These are phyloP conservation scores for Vicugna pacos DNA, from an alignment of 2,113 vertebrate species.

Conservation along the genomic window DNA sequence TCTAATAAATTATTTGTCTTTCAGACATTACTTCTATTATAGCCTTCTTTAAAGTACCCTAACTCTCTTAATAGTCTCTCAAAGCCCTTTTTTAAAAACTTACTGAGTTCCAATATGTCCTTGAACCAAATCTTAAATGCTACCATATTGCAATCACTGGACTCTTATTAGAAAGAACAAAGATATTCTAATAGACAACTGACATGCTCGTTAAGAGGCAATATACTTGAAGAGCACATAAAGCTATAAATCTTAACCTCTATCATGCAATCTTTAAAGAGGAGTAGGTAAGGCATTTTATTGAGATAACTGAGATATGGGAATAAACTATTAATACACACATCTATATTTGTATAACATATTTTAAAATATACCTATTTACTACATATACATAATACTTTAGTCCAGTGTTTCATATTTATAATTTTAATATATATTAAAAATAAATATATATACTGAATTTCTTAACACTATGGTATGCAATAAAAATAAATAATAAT, in stretches of 20 bases:
- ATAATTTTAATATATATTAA: neutral
- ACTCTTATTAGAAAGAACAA: conserved; percentile 45
- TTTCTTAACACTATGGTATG: neutral
- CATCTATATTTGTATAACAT: neutral
- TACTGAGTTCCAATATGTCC: neutral
- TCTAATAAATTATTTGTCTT: conserved; percentile 28
- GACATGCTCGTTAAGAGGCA: neutral
- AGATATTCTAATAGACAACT: neutral
- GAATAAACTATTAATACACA: neutral
- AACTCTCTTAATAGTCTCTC: conserved; percentile 30
- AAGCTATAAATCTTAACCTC: neutral
- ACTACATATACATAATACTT: neutral
- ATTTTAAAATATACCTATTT: neutral
- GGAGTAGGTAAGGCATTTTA: neutral
- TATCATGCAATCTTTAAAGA: neutral
- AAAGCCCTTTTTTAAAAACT: neutral
- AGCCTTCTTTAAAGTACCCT: neutral
- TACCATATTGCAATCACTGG: conserved; percentile 19
- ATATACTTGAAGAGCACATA: neutral
- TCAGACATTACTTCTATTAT: neutral
- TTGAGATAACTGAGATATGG: neutral
- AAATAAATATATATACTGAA: neutral
- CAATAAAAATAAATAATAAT: neutral
- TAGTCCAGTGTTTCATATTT: neutral
- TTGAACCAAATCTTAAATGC: conserved; percentile 54